Evolutionary conservation across 2,888 invertebrate genomes (phyloP), one percentile per base, ranked within the genome.

Genomic region (Melieria crassipennis): DNA sequence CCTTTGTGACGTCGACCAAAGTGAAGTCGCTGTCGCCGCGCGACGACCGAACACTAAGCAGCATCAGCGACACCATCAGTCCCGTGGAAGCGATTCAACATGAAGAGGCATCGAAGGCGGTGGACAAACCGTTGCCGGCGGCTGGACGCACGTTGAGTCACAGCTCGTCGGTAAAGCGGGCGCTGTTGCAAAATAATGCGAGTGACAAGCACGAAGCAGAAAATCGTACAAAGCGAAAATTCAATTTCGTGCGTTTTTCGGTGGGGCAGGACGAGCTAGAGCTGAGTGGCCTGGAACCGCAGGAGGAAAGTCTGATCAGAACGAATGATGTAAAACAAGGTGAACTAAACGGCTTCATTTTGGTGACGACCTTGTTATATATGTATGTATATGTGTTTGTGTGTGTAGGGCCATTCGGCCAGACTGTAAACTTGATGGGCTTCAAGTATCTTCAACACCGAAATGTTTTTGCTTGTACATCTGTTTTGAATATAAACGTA

Each of bases 1-100:
- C 76, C 1, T 76, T 79, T 62, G 75, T 79, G 1, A 80, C 81
- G 9, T 81, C 81, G 7, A 81, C 81, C 0, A 76, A 75, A 16
- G 67, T 78, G 7, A 79, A 78, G 71, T 69, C 76, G 2, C 64
- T 69, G 61, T 61, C 64, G 48, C 48, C 70, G 50, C 42, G 52
- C 46, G 47, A 55, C 55, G 46, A 46, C 5, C 61, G 55, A 70
- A 67, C n/a, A 52, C 46, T 62, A 56, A 70, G 11, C 68, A 57
- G 30, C 30, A 30, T 30, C 30, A 3, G 30, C 30, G 30, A 30
- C 2, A 30, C 30, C 52, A 48, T 42, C 58, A 73, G 50, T 48
- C 61, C 61, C 1, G 64, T 47, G n/a, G 60, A 66, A 42, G 9
- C 11, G 10, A 10, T 60, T 42, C 5, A 56, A 56, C 50, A 70